Evolutionary conservation across 2,888 invertebrate genomes (phyloP), one percentile per base, ranked within the genome.

Genomic region (Ophioninae sp.): DNA sequence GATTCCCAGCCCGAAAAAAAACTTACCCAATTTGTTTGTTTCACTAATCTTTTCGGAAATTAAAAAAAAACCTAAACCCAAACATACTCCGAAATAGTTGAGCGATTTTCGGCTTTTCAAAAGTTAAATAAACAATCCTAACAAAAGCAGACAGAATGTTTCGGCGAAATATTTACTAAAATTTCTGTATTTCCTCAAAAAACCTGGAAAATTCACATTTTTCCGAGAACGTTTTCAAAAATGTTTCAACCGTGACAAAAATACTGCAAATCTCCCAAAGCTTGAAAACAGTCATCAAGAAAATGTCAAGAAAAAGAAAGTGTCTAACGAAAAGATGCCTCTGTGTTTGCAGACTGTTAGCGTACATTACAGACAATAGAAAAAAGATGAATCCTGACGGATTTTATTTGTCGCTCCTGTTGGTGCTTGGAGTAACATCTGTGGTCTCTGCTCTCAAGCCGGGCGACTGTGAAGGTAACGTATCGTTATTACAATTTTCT

Each of bases 381-480:
- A 67, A n/a, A 76, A 85, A 78, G 56, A 87, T 87, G 86, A 90
- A 90, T 89, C 90, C 89, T 81, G 86, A 80, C 79, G 83, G 87
- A 79, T 76, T 91, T 50, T 82, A 93, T 92, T 87, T 92, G 91
- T 86, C 93, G 90, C 78, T 93, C 88, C 83, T 93, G 89, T 88
- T 93, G 90, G 83, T 94, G 75, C 85, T 93, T 56, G 89, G 92
- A 91, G 93, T 94, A 50, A 92, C 93, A 91, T 88, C 83, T n/a
- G 79, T 81, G 65, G 86, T 87, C 61, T 91, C 94, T 82, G 95
- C 96, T 78, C 93, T 97, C 56, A 97, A 95, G 93, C 95, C 96
- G 91, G 97, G 96, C 87, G 97, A 97, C 83, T 97, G 97, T 91
- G 97, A 97, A 95, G 96, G 96, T 96, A 93, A 91, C 83, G 39